Base-by-base conservation (phyloP, 2,888 invertebrate genomes). In the Eristalis arbustorum region DNA sequence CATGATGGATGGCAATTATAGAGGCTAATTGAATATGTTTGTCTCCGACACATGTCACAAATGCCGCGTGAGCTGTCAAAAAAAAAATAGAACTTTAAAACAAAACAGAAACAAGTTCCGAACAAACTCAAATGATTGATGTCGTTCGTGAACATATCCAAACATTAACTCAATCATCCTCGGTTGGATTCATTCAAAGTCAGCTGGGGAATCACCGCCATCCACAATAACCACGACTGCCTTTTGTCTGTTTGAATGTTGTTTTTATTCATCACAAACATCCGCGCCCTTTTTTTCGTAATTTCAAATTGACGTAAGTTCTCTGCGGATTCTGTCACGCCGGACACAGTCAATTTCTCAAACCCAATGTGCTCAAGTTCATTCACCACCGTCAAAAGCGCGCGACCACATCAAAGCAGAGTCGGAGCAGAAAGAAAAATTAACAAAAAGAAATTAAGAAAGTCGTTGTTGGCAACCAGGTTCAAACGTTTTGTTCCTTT, bases 371-470 rank as follows among this genome's bases (percentile, higher is more conserved):
- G 14, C 28, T 22, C 56, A 37, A 69, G 69, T 69, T 77, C 69
- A 69, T 40, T 69, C 62, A 77, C 77, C 77, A 40, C 11, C 57
- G 22, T 18, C 18, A 71, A 61, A 62, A 31, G 31, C 4, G 31
- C 31, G 22, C n/a, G 22, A 62, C 37, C 40, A 5, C 72, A 18
- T 11, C 42, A 63, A 69, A 77, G 14, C 14, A 37, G 34, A 69
- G 69, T 8, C 10, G 56, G 34, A 28, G 23, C 42, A 14, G 37
- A 37, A 74, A 8, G 42, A 40, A 59, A 68, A 67, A 75, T 40
- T n/a, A n/a, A 11, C 23, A 75, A n/a, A 61, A 56, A 49, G 63
- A 13, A 63, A 34, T 28, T 66, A 78, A 66, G 78, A 78, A 78
- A 78, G 66, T 14, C 59, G 78, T 59, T 72, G 67, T 78, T 69